Base-by-base conservation (phyloP, 2,888 invertebrate genomes). In the Papilio demoleus region DNA sequence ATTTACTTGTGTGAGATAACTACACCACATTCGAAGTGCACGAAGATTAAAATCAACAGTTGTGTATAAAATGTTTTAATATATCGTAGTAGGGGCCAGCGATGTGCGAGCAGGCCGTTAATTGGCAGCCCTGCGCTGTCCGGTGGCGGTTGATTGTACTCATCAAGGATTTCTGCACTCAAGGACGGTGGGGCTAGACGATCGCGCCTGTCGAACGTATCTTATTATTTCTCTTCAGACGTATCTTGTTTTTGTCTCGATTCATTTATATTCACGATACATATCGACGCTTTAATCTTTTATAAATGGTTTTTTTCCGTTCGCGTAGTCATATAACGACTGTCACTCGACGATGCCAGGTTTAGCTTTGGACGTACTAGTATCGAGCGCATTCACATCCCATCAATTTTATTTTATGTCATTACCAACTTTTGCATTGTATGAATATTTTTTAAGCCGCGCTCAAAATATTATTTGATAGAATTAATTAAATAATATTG, bases 101-200 rank as follows among this genome's bases (percentile, higher is more conserved):
- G 38, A 64, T 40, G 38, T 22, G 24, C 34, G 11, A 22, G 40
- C 53, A 27, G 42, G 45, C 22, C 14, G 60, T 47, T 64, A 56
- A 68, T 89, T 84, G 90, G 81, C 88, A 90, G 85, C 91, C 90
- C 90, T 91, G 82, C 83, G 86, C 87, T 90, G 88, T 87, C 88
- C 91, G 87, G 90, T 88, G 90, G 90, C 90, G 88, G 92, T 92
- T 92, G 90, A 92, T 89, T 92, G 92, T 91, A 91, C 92, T 90
- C 92, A 92, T 92, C 92, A 91, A 92, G 92, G 92, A 90, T 92
- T 89, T 90, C 88, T 90, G 84, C 87, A 86, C 87, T 91, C 92
- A 92, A 92, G 92, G 92, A 92, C 92, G 90, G 81, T 81, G 79
- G 78, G 83, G 83, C 88, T 90, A 89, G 91, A 87, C 90, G 84